Percentiles rank a stretch among this genome's conserved stretches.
Conservation (phyloP, 2,797 vertebrate species). For the Paratrypauchen microcephalus region DNA sequence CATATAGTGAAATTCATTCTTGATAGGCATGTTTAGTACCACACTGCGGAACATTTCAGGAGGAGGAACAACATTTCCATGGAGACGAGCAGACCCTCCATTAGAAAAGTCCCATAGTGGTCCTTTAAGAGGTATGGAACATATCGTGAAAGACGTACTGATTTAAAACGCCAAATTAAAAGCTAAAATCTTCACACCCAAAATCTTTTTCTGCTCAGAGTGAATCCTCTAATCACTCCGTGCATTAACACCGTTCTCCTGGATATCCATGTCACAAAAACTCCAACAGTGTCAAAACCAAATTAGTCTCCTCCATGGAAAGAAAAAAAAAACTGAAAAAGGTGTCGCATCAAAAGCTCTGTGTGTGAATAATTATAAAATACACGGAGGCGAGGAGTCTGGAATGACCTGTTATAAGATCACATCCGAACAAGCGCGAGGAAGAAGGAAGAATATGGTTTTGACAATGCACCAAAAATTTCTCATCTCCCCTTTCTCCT, state of each 20-base stretch:
- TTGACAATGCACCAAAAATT: neutral
- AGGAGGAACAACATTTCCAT: too few relatives aligned
- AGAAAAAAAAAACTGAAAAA: neutral
- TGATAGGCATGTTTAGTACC: too few relatives aligned
- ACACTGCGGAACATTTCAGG: too few relatives aligned
- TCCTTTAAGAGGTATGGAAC: neutral
- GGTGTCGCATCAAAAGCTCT: neutral
- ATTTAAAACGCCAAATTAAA: neutral
- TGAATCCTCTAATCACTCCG: neutral
- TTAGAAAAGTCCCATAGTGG: too few relatives aligned
- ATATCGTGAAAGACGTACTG: neutral
- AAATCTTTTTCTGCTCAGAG: neutral
- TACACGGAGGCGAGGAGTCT: neutral
- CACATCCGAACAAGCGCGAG: neutral
- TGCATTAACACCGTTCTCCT: neutral
- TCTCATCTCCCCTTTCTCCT: neutral
- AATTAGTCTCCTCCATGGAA: neutral
- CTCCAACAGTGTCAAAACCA: neutral
- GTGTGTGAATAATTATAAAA: conserved; percentile 1
- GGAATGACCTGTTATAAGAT: conserved; percentile 4
- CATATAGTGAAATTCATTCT: too few relatives aligned
- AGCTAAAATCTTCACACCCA: neutral
- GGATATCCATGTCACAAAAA: neutral
- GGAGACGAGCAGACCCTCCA: too few relatives aligned
- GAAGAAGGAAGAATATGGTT: neutral